Evolutionary conservation across 2,888 invertebrate genomes (phyloP).

Genomic region (Trissoscelio sp.): DNA sequence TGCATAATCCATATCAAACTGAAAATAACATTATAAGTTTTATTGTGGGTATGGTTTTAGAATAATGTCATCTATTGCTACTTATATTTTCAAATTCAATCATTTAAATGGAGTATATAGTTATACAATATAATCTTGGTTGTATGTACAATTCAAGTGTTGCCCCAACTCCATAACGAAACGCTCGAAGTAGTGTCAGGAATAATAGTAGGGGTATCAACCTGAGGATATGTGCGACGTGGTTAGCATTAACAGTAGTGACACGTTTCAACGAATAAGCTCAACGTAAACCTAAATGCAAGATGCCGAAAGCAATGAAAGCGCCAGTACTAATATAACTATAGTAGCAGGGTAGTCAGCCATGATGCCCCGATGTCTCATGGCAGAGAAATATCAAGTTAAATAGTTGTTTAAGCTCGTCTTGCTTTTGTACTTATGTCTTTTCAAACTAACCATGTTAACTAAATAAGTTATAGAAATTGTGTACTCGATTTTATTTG

Average conservation of each 20-base stretch:
- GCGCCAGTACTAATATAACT: constrained; percentile 56
- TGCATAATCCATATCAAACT: no score
- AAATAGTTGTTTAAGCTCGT: constrained; percentile 27
- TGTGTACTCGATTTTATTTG: no score
- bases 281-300: constrained; percentile 48
- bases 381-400: constrained; percentile 45
- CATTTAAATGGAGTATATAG: background rate
- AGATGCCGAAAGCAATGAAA: constrained; percentile 56
- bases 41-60: no score
- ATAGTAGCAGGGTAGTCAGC: constrained; percentile 44
- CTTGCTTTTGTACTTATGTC: constrained; percentile 6
- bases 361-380: constrained; percentile 45
- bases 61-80: no score
- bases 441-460: background rate
- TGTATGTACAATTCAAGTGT: constrained; percentile 17
- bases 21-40: no score
- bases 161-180: constrained; percentile 28
- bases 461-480: no score
- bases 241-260: constrained; percentile 58
- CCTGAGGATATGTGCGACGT: constrained; percentile 44
- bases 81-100: background rate
- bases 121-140: constrained; percentile 21
- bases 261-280: constrained; percentile 56
- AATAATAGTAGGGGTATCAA: constrained; percentile 52
- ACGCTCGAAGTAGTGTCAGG: constrained; percentile 37